Evolutionary conservation across 2,113 vertebrate species (phyloP).

Genomic region (Chitala chitala): DNA sequence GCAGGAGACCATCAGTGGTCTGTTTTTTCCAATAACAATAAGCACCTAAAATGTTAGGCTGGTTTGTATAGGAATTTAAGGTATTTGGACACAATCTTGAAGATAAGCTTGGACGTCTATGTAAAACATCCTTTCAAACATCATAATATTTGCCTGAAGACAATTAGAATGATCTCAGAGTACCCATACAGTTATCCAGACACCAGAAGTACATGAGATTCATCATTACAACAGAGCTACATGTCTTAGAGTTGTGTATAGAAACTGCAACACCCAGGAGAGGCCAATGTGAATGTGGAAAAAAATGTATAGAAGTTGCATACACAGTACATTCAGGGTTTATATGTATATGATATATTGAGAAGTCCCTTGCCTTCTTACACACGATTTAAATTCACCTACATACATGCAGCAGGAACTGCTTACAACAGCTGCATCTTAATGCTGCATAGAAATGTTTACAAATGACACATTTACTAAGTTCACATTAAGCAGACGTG

Average conservation of each 20-base stretch:
- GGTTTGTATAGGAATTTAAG: no score
- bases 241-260: neutral
- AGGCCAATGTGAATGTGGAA: neutral
- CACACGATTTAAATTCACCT: neutral
- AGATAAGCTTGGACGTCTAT: no score
- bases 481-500: neutral
- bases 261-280: neutral
- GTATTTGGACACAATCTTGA: no score
- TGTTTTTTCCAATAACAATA: no score
- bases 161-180: no score
- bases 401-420: neutral
- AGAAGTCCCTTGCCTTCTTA: neutral
- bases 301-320: neutral
- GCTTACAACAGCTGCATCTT: neutral
- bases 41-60: no score
- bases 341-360: neutral
- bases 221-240: no score
- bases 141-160: no score
- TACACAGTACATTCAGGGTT: neutral
- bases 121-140: no score
- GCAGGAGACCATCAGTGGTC: no score
- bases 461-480: neutral
- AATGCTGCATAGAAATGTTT: neutral
- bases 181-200: no score
- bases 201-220: no score